Percentiles rank a stretch among this genome's conserved stretches.
phyloP scores from a whole-genome alignment of 2,113 vertebrate species.

The Psilopogon haemacephalus region DNA sequence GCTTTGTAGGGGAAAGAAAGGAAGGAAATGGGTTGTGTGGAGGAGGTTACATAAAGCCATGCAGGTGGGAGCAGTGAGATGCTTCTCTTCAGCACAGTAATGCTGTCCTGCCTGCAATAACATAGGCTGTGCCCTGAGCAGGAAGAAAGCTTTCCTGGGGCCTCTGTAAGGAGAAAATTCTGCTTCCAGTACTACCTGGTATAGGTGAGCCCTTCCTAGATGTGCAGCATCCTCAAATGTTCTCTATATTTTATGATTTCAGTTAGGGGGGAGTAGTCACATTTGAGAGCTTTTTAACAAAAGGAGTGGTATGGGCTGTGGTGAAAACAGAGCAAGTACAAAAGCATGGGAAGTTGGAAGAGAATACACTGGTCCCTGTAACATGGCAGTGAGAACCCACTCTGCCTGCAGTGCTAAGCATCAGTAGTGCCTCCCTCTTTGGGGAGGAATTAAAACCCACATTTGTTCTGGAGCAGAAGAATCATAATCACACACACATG shows the following conservation, averaged over 20 bases:
- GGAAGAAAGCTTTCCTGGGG: neutral
- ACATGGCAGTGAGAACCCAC: neutral
- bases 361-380: neutral
- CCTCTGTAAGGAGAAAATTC: neutral
- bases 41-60: rapidly evolving
- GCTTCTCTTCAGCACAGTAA: neutral
- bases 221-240: neutral
- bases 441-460: neutral
- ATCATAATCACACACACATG: rapidly evolving
- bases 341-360: neutral
- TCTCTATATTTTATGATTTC: neutral
- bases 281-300: neutral
- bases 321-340: neutral
- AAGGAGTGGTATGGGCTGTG: neutral
- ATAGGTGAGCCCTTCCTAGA: neutral
- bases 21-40: neutral
- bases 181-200: neutral
- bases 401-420: neutral
- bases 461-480: neutral
- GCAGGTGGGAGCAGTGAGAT: neutral
- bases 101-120: neutral
- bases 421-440: rapidly evolving
- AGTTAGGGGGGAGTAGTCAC: neutral
- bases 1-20: neutral
- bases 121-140: neutral